Base-by-base conservation (phyloP, 30 jellyfish, hydroid and myxozoan species). In the Aurelia sp. region DNA sequence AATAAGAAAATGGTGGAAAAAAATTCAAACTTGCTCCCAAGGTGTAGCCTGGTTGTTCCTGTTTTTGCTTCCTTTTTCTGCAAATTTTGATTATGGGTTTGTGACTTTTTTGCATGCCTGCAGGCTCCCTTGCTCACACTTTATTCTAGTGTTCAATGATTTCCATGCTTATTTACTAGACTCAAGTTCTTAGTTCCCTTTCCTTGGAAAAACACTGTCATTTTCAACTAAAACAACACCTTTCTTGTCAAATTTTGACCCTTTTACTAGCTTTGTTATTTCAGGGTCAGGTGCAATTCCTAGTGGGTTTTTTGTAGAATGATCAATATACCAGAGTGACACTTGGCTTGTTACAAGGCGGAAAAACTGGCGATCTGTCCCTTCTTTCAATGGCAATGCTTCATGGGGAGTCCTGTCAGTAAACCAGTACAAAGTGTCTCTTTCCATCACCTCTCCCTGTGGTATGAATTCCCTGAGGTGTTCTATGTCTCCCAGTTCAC, bases 351-450 rank as follows among this genome's bases (percentile, higher is more conserved):
- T 85, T 6, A 85, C 95, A 21, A 85, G 50, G 13, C 95, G 73
- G 52, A 85, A 62, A 50, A 16, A 85, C 44, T 85, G 95, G 48
- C 95, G 41, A 62, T 85, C 30, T 33, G 53, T 21, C 40, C 76
- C 27, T 48, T 85, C 47, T 17, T 74, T 62, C 37, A 85, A 52
- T 17, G 76, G 84, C 53, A 85, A 62, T 8, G 95, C 76, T 65
- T 85, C 95, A 71, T 85, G 95, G 3, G 95, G 95, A 12, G 95
- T 85, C 17, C 95, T 73, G 50, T 85, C 95, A 10, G 95, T 85
- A 22, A 85, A 44, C 95, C 95, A 85, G 70, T 85, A 85, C 31
- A 85, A 44, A 9, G 4, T 17, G 48, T 85, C 47, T 44, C 55
- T 59, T 47, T 85, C 76, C 85, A 85, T 60, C 30, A 19, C 55